Conservation (phyloP, 2,113 vertebrate species). For the Fulica atra region DNA sequence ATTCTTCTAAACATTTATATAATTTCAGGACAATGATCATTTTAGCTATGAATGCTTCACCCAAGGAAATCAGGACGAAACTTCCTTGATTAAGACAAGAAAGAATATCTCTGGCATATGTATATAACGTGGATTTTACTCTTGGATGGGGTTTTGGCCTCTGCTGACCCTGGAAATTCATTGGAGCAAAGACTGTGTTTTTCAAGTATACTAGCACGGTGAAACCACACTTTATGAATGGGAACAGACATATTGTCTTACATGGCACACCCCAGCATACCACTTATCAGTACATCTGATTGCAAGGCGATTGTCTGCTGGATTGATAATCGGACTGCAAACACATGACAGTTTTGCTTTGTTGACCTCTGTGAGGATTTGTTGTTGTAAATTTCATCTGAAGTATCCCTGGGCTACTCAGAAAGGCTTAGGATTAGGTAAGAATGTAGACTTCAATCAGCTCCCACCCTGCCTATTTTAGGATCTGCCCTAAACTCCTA, state of each 20-base stretch:
- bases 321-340: not conserved
- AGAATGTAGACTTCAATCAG: not conserved
- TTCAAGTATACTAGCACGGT: not conserved
- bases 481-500: not conserved
- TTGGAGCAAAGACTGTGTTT: not conserved
- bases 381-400: not conserved
- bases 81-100: not conserved
- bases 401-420: not conserved
- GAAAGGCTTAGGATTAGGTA: not conserved
- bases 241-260: not conserved
- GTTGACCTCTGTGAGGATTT: not conserved
- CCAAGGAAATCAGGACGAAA: not conserved
- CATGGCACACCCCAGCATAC: not conserved
- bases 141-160: not conserved
- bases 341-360: not conserved
- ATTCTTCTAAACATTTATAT: not conserved
- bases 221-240: constrained; percentile 8
- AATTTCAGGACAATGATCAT: not conserved
- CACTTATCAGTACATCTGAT: not conserved
- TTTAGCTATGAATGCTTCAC: not conserved
- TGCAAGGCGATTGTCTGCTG: not conserved
- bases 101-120: not conserved
- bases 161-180: not conserved
- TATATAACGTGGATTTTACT: constrained; percentile 26
- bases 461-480: not conserved